These are phyloP conservation scores for Centropus unirufus DNA, from an alignment of 2,113 vertebrate genomes.

Conservation along the genomic window DNA sequence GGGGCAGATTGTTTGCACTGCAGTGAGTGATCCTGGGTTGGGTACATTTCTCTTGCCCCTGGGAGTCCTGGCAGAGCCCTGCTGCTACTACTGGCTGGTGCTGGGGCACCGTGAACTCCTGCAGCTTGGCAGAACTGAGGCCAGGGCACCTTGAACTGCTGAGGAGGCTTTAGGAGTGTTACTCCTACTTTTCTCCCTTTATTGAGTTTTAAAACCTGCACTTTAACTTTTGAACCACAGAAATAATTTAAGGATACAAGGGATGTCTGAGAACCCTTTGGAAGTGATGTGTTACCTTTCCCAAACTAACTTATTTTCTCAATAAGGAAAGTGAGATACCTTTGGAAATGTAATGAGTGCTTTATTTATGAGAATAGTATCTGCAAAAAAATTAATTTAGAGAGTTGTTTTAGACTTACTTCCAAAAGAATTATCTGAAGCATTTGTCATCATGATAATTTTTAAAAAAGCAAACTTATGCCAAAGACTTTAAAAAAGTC, in stretches of 20 bases:
- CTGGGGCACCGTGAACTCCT: background rate
- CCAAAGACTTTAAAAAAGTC: background rate
- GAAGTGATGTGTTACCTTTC: background rate
- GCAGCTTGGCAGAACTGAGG: background rate
- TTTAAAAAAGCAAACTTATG: background rate
- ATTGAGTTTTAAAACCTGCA: background rate
- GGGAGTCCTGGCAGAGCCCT: rapidly evolving
- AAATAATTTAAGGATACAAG: background rate
- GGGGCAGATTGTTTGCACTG: background rate
- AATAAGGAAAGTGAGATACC: background rate
- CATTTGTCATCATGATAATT: background rate
- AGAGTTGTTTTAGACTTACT: background rate
- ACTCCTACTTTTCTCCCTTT: background rate
- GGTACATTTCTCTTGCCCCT: background rate
- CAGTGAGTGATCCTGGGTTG: background rate
- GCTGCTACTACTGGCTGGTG: background rate
- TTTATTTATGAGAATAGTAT: background rate
- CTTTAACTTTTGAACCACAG: background rate
- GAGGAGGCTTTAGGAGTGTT: background rate
- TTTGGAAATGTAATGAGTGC: background rate
- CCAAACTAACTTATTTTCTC: background rate
- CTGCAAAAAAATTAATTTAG: background rate
- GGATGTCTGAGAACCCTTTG: background rate
- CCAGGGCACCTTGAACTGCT: background rate
- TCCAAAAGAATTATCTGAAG: background rate